phyloP scores from a whole-genome alignment of 2,113 vertebrate genomes.

The Crotophaga sulcirostris region DNA sequence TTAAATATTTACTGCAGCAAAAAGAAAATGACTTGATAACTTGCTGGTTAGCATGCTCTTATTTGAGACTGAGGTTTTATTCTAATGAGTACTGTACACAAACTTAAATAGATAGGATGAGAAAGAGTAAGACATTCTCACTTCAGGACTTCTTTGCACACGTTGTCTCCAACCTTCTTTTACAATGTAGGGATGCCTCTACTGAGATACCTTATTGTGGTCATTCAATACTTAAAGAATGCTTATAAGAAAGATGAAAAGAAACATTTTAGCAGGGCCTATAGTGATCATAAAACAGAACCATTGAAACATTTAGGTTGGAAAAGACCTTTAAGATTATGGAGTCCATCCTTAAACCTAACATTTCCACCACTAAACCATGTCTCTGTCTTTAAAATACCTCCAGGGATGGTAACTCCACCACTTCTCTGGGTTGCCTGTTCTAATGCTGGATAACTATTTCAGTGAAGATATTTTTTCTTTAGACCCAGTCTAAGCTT shows the following conservation, averaged over 20 bases:
- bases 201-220: background rate
- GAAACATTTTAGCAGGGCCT: background rate
- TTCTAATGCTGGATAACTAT: too few relatives aligned
- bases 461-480: too few relatives aligned
- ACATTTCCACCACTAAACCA: too few relatives aligned
- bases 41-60: background rate
- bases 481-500: too few relatives aligned
- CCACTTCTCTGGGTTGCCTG: too few relatives aligned
- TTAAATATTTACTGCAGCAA: background rate
- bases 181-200: background rate
- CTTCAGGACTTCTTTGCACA: background rate
- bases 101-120: background rate
- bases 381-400: too few relatives aligned
- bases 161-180: background rate
- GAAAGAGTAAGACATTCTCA: background rate
- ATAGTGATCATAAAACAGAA: background rate
- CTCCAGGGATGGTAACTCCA: too few relatives aligned
- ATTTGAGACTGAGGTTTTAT: background rate
- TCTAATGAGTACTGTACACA: background rate
- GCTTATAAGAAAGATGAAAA: background rate
- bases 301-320: too few relatives aligned
- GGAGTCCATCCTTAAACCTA: too few relatives aligned
- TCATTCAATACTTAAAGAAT: background rate
- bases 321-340: too few relatives aligned
- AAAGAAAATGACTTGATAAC: background rate